Evolutionary conservation across 2,113 vertebrate genomes (phyloP).

Genomic region (Grammomys surdaster): DNA sequence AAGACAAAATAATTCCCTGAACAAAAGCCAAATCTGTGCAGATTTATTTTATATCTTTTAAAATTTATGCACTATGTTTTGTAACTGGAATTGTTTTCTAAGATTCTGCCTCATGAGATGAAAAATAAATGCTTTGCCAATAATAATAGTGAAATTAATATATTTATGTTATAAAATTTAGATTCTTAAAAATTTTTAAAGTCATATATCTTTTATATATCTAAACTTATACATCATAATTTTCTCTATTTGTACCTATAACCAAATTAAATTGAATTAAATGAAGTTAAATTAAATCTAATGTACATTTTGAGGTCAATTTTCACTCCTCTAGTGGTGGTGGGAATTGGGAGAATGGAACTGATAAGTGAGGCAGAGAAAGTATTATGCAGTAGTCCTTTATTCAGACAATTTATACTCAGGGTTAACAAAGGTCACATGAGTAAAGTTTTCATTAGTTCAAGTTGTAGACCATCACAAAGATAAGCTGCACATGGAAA

Average conservation of each 20-base stretch:
- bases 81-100: background rate
- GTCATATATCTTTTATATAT: background rate
- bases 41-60: constrained; percentile 28
- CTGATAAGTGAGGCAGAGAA: background rate
- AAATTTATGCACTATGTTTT: background rate
- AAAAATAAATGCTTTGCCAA: background rate
- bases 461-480: background rate
- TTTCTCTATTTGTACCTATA: background rate
- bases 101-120: background rate
- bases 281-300: background rate
- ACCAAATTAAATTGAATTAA: background rate
- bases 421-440: background rate
- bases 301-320: background rate
- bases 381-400: background rate
- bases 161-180: background rate
- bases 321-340: background rate
- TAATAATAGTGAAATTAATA: background rate
- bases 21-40: background rate
- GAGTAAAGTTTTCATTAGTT: background rate
- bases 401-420: too few species aligned
- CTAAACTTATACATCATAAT: background rate
- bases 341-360: background rate
- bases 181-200: background rate
- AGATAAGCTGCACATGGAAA: background rate
- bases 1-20: background rate